A percentile compares a stretch with the other conserved stretches of the same genome.
Evolutionary conservation across 2,888 invertebrate genomes (phyloP).

Genomic region (Thecophora atra): DNA sequence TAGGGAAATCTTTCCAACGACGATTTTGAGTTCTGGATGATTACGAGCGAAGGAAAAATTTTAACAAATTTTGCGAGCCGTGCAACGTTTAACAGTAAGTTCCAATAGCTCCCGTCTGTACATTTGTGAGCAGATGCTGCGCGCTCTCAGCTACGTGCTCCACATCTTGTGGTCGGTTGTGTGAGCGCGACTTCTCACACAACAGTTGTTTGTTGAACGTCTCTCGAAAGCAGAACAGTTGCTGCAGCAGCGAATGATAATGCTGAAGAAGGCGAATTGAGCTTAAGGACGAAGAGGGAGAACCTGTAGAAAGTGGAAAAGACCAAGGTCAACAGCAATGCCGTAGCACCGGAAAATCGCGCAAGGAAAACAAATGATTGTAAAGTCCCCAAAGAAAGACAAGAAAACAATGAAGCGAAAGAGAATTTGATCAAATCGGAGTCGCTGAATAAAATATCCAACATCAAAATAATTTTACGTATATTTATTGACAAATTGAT

Average conservation of each 20-base stretch:
- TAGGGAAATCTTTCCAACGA: slow-evolving; percentile 15
- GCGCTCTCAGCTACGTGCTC: background rate
- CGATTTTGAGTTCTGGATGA: too few relatives aligned
- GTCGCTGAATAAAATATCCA: background rate
- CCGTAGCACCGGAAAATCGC: slow-evolving; percentile 26
- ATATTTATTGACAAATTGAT: too few relatives aligned
- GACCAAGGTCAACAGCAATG: slow-evolving; percentile 34
- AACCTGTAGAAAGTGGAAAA: slow-evolving; percentile 2
- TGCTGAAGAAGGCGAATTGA: background rate
- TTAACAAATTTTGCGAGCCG: background rate
- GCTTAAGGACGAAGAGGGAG: slow-evolving; percentile 9
- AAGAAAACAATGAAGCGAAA: slow-evolving; percentile 1
- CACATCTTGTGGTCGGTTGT: background rate
- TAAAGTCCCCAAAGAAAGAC: background rate
- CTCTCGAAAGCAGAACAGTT: slow-evolving; percentile 2
- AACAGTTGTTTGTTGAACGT: background rate
- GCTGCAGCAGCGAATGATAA: background rate
- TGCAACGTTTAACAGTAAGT: slow-evolving; percentile 15
- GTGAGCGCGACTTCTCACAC: slow-evolving; percentile 17
- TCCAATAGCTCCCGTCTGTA: background rate
- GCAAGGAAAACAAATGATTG: slow-evolving; percentile 22
- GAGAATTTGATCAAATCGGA: background rate
- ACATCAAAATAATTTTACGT: too few relatives aligned
- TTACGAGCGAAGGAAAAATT: too few relatives aligned
- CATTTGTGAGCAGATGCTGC: background rate